A percentile compares a stretch with the other conserved stretches of the same genome.
Evolutionary conservation across 2,113 vertebrate species (phyloP).

Genomic region (Aplodontia rufa): DNA sequence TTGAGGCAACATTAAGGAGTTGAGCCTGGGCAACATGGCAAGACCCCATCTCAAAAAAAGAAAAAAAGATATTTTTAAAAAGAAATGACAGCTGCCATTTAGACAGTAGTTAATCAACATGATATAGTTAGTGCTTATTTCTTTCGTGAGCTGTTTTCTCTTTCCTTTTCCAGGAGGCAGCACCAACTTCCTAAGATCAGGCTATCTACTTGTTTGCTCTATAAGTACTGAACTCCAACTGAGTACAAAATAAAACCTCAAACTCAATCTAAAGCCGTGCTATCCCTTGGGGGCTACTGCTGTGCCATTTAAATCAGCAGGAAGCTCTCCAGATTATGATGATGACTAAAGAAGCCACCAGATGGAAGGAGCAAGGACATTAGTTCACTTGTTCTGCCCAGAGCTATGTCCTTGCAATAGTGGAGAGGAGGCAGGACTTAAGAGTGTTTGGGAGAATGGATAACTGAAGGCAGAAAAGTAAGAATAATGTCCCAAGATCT

Average conservation of each 20-base stretch:
- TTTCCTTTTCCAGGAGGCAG: neutral
- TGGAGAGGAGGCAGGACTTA: neutral
- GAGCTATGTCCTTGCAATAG: neutral
- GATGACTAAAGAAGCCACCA: neutral
- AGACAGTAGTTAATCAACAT: neutral
- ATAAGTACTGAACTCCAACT: neutral
- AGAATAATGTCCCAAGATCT: neutral
- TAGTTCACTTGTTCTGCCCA: neutral
- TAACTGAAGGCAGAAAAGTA: neutral
- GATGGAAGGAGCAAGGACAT: neutral
- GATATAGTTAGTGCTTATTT: neutral
- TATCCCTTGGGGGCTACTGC: neutral
- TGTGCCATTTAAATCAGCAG: neutral
- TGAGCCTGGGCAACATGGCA: neutral
- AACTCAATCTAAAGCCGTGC: neutral
- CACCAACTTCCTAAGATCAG: neutral
- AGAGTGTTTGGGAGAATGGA: neutral
- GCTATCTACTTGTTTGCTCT: neutral
- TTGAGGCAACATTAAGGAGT: too few species aligned
- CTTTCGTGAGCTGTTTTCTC: neutral
- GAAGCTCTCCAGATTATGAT: neutral
- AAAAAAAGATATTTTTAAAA: neutral
- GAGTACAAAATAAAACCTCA: conserved; percentile 39
- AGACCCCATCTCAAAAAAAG: neutral
- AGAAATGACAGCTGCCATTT: neutral